Base-by-base conservation (phyloP, 2,888 invertebrate genomes). In the Dicranocentrus wangi region DNA sequence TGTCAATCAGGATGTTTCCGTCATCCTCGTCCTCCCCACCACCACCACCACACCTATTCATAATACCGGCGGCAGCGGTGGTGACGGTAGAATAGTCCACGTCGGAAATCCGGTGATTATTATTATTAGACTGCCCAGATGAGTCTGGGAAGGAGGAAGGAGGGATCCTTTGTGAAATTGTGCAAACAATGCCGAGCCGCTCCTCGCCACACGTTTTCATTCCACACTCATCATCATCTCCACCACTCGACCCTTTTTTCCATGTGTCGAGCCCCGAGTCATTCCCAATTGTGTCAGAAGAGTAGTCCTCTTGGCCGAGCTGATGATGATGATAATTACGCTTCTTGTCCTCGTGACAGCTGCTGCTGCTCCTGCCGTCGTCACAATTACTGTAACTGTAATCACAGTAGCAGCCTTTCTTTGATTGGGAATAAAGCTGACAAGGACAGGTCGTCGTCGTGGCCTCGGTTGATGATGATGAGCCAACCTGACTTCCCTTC, bases 251-350 rank as follows among this genome's bases (percentile, higher is more conserved):
- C 79, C 78, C 51, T 77, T 80, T n/a, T 65, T 85, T 86, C 87
- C 87, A 87, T 13, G 87, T 87, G 76, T 87, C 87, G 32, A 87
- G 72, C 25, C 87, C 87, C n/a, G 87, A 87, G 77, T 87, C 85
- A 70, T 81, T 81, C 5, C 81, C 81, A 61, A 81, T 65, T 7
- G 58, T 55, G 7, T 80, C 80, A 10, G 73, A 80, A 17, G n/a
- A n/a, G n/a, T n/a, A n/a, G n/a, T 71, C 71, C 39, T 71, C 71
- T 1, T 63, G 42, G 42, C 19, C 63, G 17, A 28, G 42, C 3
- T n/a, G 21, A n/a, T 19, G 39, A 28, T 61, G 28, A 5, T 32
- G 58, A 5, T 51, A n/a, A 17, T 25, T 17, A 3, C 25, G 19
- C 17, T 32, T n/a, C 23, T 42, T 3, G 10, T 61, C 60, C 15